These are phyloP conservation scores for Thomomys bottae DNA, from an alignment of 2,113 vertebrate species.

Conservation along the genomic window DNA sequence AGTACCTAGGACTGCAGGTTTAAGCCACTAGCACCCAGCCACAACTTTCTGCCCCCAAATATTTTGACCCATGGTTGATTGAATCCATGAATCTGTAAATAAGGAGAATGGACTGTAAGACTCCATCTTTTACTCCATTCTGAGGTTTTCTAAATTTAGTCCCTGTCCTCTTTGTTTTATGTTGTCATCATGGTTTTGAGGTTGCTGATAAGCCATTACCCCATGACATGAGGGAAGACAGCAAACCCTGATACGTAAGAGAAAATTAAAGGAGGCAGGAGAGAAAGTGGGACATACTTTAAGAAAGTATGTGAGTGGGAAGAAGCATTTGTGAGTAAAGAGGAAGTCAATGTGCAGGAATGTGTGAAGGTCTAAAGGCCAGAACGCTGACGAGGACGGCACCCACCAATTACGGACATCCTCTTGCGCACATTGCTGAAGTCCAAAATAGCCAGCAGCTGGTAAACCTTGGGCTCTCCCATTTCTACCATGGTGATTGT, in stretches of 20 bases:
- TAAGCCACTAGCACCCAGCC: too few relatives aligned
- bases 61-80: neutral
- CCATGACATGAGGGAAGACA: neutral
- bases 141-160: conserved; percentile 42
- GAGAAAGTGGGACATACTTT: neutral
- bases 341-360: neutral
- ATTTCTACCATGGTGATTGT: conserved; percentile 91
- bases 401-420: conserved; percentile 97
- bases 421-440: conserved; percentile 96
- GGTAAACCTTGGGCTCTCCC: conserved; percentile 88
- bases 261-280: conserved; percentile 18
- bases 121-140: neutral
- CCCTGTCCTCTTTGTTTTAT: too few relatives aligned
- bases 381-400: neutral
- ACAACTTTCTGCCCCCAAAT: neutral
- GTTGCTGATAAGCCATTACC: neutral
- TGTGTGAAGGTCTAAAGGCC: neutral
- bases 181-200: conserved; percentile 10
- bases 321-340: neutral
- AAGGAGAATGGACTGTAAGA: neutral
- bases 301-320: neutral
- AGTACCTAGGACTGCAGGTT: too few relatives aligned
- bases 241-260: neutral
- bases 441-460: conserved; percentile 94
- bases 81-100: neutral